phyloP scores from a whole-genome alignment of 2,113 vertebrate species.

The Channa maculata region DNA sequence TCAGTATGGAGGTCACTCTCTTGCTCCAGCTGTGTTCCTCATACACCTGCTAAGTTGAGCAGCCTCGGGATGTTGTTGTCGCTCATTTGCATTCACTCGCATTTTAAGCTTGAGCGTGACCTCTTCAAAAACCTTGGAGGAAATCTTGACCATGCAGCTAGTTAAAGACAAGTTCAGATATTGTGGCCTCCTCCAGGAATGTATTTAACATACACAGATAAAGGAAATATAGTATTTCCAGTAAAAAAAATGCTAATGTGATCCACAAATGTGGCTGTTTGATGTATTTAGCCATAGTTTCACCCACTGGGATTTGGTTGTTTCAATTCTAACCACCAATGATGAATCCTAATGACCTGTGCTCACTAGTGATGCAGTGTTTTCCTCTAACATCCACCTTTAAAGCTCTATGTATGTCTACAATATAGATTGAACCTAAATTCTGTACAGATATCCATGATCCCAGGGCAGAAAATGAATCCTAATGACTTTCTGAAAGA shows the following conservation, averaged over 20 bases:
- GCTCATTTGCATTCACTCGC: slow-evolving; percentile 62
- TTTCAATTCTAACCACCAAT: too few species aligned
- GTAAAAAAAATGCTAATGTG: slow-evolving; percentile 37
- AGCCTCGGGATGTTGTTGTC: slow-evolving; percentile 63
- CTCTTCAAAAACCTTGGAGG: slow-evolving; percentile 40
- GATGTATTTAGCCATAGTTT: not conserved
- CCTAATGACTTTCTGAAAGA: too few species aligned
- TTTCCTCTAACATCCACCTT: too few species aligned
- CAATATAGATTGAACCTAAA: too few species aligned
- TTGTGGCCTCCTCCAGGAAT: slow-evolving; percentile 10
- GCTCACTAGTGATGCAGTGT: too few species aligned
- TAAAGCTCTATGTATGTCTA: too few species aligned
- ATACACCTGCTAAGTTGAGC: slow-evolving; percentile 49
- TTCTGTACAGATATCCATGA: too few species aligned
- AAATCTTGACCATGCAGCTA: slow-evolving; percentile 44
- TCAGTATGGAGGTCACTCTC: slow-evolving; percentile 33
- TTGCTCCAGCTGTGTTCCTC: slow-evolving; percentile 6
- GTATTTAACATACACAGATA: slow-evolving; percentile 42
- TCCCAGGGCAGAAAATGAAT: too few species aligned
- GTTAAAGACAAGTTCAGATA: slow-evolving; percentile 7
- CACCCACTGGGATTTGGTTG: too few species aligned
- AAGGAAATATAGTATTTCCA: slow-evolving; percentile 23
- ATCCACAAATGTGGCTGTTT: slow-evolving; percentile 14
- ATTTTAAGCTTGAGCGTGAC: slow-evolving; percentile 37
- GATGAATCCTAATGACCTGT: too few species aligned